Base-by-base conservation (phyloP, 2,888 invertebrate species). In the Hydropsyche betteni region DNA sequence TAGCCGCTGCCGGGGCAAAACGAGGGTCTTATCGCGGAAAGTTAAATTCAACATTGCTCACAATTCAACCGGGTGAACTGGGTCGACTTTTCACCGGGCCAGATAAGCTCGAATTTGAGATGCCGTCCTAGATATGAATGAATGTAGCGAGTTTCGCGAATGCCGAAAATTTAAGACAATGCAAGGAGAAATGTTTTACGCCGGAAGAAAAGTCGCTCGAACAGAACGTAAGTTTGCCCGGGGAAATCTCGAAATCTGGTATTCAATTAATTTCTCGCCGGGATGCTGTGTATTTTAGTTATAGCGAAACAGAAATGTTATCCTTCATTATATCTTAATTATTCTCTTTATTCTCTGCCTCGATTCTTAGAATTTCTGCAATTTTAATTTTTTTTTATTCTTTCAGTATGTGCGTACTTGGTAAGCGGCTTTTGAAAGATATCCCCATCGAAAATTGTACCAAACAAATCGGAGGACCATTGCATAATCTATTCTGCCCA, bases 321-420 rank as follows among this genome's bases (percentile, higher is more conserved):
- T n/a, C n/a, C 16, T 10, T 52, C 52, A n/a, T 52, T 44, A 10
- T 4, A 10, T 44, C 44, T 44, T 44, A 44, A 44, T 44, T 44
- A 44, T 44, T 44, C 10, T 44, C 7, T 44, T 44, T 10, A 10
- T 44, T 10, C 7, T 8, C 2, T 68, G 44, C 4, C 76, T 76
- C 76, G n/a, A 75, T 16, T 38, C 10, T 14, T 58, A 24, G 69
- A 70, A 8, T 44, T 44, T 44, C 10, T 4, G 10, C 3, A 8
- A 4, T 8, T 6, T 8, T 10, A 44, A 10, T 1, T 77, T 16
- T 74, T 51, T 52, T 50, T 64, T 6, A 75, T 76, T 79, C 80
- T 88, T 89, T 55, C 85, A 98, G 97, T 82, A 93, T 98, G 90
- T 99, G 99, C 85, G 91, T 96, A 75, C 90, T 99, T 70, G 99